These are phyloP conservation scores for Xiphophorus birchmanni DNA, from an alignment of 2,797 vertebrate genomes.

Conservation along the genomic window DNA sequence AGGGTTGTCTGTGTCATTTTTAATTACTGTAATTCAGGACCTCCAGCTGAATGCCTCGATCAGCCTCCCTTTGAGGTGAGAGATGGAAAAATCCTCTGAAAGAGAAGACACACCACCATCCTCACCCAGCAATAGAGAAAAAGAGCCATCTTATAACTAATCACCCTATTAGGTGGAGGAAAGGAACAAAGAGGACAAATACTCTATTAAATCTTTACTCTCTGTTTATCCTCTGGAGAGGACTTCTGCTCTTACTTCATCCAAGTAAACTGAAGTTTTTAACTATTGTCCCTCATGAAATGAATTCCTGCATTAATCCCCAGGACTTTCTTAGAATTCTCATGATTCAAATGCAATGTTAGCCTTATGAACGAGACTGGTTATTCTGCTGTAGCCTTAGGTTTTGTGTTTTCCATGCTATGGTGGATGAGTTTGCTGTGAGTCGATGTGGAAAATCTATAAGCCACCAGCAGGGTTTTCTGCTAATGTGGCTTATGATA, in stretches of 20 bases:
- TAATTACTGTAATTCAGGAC: constrained; percentile 68
- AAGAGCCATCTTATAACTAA: constrained; percentile 11
- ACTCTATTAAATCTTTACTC: constrained; percentile 27
- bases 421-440: constrained; percentile 19
- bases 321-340: constrained; percentile 33
- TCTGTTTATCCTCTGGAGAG: constrained; percentile 4
- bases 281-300: constrained; percentile 18
- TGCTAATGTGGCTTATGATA: constrained; percentile 33
- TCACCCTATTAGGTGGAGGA: constrained; percentile 7
- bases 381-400: constrained; percentile 37
- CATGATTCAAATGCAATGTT: constrained; percentile 31
- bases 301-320: constrained; percentile 34
- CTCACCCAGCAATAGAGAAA: constrained; percentile 20
- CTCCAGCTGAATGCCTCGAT: constrained; percentile 61
- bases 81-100: constrained; percentile 32
- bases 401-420: constrained; percentile 28
- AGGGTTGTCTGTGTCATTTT: constrained; percentile 54
- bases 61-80: constrained; percentile 60
- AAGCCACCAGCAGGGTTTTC: constrained; percentile 33
- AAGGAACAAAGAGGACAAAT: not conserved
- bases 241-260: constrained; percentile 7
- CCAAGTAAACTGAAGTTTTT: not conserved
- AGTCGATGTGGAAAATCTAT: constrained; percentile 25
- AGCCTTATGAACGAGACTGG: constrained; percentile 6
- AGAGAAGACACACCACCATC: constrained; percentile 1